Evolutionary conservation across 2,888 invertebrate species (phyloP), one percentile per base, ranked within the genome.

Genomic region (Resseliella maxima): DNA sequence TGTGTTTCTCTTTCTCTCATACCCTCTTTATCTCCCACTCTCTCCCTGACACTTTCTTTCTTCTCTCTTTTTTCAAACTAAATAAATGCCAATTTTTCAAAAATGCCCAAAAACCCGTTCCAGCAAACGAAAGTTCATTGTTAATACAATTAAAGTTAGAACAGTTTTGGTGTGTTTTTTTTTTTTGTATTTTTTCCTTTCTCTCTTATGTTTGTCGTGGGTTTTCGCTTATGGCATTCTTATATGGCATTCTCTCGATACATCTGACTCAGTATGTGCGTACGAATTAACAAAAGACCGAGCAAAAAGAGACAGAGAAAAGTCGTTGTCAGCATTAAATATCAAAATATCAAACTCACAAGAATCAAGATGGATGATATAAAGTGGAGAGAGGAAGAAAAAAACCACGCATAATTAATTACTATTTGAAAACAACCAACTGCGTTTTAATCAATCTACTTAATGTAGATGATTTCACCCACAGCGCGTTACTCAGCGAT

Each of bases 401-500:
- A 72, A 72, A 72, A 12, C 18, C 6, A 15, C 72, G 72, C 72
- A 72, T 72, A 72, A 72, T 72, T 72, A 72, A 72, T 72, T 72
- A 72, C 31, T 31, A 72, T 72, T 72, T 72, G 72, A 72, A 35
- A 72, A 72, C 72, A 72, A 72, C 31, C 72, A 72, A 72, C 72
- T 72, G 72, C 31, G 72, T 72, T 72, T 72, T 72, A 72, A 72
- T 72, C 72, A 72, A 72, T 72, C 72, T 72, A 72, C 72, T 72
- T 72, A 72, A 72, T 72, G 15, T 35, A 31, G 10, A 59, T 3
- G 2, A 59, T 72, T 59, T 59, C 72, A 72, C 72, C 72, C 72
- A 72, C 72, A 12, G 31, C 18, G 72, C 72, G 72, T 31, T 72
- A 72, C 27, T 24, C 59, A 59, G 59, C 5, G 27, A 59, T 72